These are phyloP conservation scores for Sceloporus undulatus DNA, from an alignment of 2,113 vertebrate genomes.

Conservation along the genomic window DNA sequence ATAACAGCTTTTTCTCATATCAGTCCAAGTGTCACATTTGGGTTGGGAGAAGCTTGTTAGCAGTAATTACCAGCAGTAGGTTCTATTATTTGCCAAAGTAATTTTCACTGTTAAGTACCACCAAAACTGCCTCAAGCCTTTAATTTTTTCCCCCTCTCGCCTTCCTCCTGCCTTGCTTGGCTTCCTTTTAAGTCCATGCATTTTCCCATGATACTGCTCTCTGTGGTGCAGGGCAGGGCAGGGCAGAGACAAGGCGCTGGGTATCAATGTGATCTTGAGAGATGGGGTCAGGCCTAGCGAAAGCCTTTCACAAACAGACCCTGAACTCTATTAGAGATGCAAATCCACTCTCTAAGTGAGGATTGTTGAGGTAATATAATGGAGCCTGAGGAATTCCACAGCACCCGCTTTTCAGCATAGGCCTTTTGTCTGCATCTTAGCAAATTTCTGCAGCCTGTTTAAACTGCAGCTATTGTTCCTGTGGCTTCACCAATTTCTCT, in stretches of 20 bases:
- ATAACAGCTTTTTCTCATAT: constrained; percentile 83
- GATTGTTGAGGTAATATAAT: constrained; percentile 87
- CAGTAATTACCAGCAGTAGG: constrained; percentile 90
- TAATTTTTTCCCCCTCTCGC: constrained; percentile 72
- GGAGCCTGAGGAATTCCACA: constrained; percentile 83
- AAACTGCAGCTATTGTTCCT: constrained; percentile 87
- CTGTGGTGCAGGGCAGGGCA: constrained; percentile 74
- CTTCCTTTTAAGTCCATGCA: constrained; percentile 83
- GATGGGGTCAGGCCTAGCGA: constrained; percentile 85
- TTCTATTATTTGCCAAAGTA: constrained; percentile 89
- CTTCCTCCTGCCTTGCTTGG: constrained; percentile 77
- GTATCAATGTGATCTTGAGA: constrained; percentile 86
- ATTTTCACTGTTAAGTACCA: constrained; percentile 91
- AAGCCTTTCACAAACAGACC: constrained; percentile 90
- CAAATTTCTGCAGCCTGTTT: constrained; percentile 89
- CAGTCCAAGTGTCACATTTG: constrained; percentile 82
- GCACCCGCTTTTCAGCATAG: constrained; percentile 76
- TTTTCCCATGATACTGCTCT: constrained; percentile 90
- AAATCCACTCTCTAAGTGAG: constrained; percentile 93
- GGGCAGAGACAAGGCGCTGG: constrained; percentile 75
- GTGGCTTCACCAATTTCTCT: constrained; percentile 87
- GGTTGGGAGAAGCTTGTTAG: constrained; percentile 84
- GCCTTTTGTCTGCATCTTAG: constrained; percentile 85
- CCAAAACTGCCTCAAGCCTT: constrained; percentile 85
- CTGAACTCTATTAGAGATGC: constrained; percentile 94